Evolutionary conservation across 2,113 vertebrate genomes (phyloP), one percentile per base, ranked within the genome.

Genomic region (Cyrtonyx montezumae): DNA sequence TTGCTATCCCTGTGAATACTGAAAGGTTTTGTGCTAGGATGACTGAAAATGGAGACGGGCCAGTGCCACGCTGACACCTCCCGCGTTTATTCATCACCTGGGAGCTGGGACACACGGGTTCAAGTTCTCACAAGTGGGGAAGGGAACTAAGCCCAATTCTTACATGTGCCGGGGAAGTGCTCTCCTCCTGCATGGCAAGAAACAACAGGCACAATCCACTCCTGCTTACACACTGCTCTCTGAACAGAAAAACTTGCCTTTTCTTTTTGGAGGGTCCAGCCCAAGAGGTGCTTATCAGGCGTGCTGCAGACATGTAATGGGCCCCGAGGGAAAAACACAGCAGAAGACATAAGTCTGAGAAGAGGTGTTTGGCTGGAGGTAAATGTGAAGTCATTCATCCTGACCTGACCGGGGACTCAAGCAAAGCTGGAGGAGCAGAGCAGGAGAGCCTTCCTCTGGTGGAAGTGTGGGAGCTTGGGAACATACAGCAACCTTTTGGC

Each of bases 121-220:
- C 70, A 78, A 59, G 66, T 88, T 81, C 73, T 65, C 79, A 77
- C 55, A 81, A 56, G 61, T 9, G 37, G 79, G 59, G 48, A 40
- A 91, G 53, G 61, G 32, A 88, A 65, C 26, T 12, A 34, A 85
- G 34, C n/a, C 43, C 7, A 32, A 3, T 43, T 81, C 40, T 69
- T 56, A 40, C 8, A n/a, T 0, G 0, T 43, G 37, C 26, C 73
- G 43, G n/a, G 37, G 69, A 77, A 68, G 43, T 37, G 48, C 42
- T 80, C n/a, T 73, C n/a, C 77, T 0, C 5, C n/a, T 17, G 16
- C 26, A 40, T 40, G 61, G 63, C 70, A 34, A 74, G 70, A 74
- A 78, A 65, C 48, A 74, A 91, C 42, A 90, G 45, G 53, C 59
- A 68, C 9, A 43, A 81, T 68, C 43, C 55, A 17, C 48, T 84